Evolutionary conservation across 1,140 invertebrate genomes (phyloP).

Genomic region (Meloidogyne hapla): DNA sequence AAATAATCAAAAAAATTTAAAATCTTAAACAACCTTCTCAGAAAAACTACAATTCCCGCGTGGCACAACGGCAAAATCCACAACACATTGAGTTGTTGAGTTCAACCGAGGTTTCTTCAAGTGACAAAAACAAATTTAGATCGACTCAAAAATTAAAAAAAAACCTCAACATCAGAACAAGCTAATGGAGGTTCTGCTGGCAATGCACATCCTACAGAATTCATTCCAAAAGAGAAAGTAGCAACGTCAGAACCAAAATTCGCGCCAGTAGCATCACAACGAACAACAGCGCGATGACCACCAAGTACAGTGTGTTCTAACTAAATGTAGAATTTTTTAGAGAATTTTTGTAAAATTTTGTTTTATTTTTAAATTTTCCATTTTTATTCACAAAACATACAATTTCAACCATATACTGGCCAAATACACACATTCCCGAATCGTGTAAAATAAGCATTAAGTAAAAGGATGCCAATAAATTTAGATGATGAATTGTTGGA

Average conservation of each 20-base stretch:
- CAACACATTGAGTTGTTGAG: constrained; percentile 34
- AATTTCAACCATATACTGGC: not conserved
- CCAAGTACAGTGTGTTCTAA: constrained; percentile 44
- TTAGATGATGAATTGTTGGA: not conserved
- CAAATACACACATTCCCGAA: not conserved
- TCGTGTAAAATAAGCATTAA: not conserved
- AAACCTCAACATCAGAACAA: constrained; percentile 45
- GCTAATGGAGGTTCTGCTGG: constrained; percentile 51
- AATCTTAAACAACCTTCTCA: constrained; percentile 41
- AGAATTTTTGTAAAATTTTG: not conserved
- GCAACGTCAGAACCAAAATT: constrained; percentile 55
- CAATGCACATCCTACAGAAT: constrained; percentile 56
- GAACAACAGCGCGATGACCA: constrained; percentile 44
- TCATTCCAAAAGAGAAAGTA: constrained; percentile 38
- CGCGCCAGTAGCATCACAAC: constrained; percentile 61
- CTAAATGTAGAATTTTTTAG: constrained; percentile 26
- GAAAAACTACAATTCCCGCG: constrained; percentile 61
- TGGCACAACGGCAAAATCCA: constrained; percentile 56
- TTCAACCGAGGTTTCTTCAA: constrained; percentile 25
- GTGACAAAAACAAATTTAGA: too few species aligned
- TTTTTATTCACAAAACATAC: not conserved
- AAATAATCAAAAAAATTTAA: constrained; percentile 3
- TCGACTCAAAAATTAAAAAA: not conserved
- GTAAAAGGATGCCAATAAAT: not conserved
- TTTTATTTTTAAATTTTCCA: not conserved